A percentile compares a stretch with the other conserved stretches of the same genome.
These are phyloP conservation scores for Microctenopoma stevenorrisi DNA, from an alignment of 2,797 vertebrate genomes.

Conservation along the genomic window DNA sequence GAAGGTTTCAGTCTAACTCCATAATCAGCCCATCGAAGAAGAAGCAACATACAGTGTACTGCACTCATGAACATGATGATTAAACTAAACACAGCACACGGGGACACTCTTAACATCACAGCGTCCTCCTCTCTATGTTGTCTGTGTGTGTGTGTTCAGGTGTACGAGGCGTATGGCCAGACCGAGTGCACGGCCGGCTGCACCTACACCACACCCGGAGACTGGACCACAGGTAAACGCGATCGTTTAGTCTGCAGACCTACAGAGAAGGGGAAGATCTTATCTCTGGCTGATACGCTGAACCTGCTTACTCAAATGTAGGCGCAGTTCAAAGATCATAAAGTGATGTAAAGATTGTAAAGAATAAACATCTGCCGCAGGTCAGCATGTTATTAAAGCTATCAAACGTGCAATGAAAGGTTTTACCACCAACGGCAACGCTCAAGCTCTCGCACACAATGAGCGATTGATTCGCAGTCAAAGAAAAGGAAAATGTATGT, in stretches of 20 bases:
- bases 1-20: no score
- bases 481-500: not conserved
- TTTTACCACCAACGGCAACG: no score
- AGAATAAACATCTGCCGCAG: not conserved
- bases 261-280: not conserved
- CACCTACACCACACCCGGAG: slow-evolving; percentile 96
- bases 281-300: not conserved
- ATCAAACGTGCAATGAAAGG: not conserved
- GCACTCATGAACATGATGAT: no score
- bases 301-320: slow-evolving; percentile 6
- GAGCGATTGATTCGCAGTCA: not conserved
- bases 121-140: not conserved
- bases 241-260: not conserved
- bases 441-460: no score
- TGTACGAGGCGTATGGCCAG: slow-evolving; percentile 97
- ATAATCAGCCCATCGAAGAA: no score
- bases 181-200: slow-evolving; percentile 99
- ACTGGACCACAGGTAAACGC: slow-evolving; percentile 94
- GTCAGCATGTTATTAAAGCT: not conserved
- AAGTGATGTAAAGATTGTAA: not conserved
- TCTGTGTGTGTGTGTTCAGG: slow-evolving; percentile 75
- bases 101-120: no score
- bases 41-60: no score
- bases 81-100: no score
- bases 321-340: slow-evolving; percentile 25